These are phyloP conservation scores for Triplophysa dalaica DNA, from an alignment of 2,113 vertebrate species.

Conservation along the genomic window DNA sequence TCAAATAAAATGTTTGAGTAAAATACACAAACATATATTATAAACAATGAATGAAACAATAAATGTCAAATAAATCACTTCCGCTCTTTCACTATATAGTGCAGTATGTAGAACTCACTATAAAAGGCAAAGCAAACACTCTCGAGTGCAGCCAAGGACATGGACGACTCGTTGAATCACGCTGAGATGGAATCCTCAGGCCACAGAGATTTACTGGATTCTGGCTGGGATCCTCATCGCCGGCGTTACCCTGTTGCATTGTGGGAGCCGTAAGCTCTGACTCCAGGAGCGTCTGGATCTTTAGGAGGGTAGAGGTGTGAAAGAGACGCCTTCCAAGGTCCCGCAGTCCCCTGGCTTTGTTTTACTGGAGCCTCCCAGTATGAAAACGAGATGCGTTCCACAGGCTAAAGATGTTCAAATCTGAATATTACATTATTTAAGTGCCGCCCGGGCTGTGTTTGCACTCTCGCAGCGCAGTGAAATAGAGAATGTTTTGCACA, in stretches of 20 bases:
- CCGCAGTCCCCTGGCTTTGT: constrained; percentile 12
- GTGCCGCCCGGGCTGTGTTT: neutral
- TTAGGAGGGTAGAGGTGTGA: constrained; percentile 1
- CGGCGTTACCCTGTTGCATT: constrained; percentile 2
- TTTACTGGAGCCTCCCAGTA: neutral
- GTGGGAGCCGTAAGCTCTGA: constrained; percentile 14
- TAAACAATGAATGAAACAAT: too few relatives aligned
- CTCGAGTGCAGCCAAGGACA: neutral
- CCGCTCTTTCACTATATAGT: neutral
- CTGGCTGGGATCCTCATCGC: neutral
- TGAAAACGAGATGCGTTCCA: constrained; percentile 24
- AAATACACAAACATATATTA: too few relatives aligned
- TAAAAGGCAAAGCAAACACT: neutral
- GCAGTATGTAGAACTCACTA: neutral
- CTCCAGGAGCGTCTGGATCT: constrained; percentile 12
- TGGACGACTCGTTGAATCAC: neutral
- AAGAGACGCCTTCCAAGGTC: constrained; percentile 12
- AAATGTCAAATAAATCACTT: too few relatives aligned
- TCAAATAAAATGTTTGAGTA: too few relatives aligned
- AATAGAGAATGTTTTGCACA: neutral
- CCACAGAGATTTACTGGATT: constrained; percentile 6
- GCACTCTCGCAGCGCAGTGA: neutral
- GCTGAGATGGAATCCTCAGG: constrained; percentile 7
- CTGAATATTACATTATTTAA: constrained; percentile 35
- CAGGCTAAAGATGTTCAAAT: neutral